Percentiles rank a stretch among this genome's conserved stretches.
Evolutionary conservation across 2,113 vertebrate genomes (phyloP).

Genomic region (Protomyctophum bolini): DNA sequence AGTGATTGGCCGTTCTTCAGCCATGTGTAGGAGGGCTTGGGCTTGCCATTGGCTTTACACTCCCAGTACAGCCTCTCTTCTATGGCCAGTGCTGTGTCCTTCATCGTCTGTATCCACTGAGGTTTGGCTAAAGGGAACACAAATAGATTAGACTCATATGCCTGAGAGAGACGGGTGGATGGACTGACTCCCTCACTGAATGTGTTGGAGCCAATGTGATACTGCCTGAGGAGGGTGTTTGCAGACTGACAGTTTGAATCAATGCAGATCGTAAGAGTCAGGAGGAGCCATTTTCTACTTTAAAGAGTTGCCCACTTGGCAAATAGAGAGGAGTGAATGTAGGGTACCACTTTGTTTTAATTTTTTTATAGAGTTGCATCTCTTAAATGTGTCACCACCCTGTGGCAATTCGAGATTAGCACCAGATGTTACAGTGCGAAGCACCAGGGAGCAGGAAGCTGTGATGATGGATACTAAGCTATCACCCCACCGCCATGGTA

Average conservation of each 20-base stretch:
- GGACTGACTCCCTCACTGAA: slow-evolving; percentile 40
- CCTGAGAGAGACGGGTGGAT: slow-evolving; percentile 20
- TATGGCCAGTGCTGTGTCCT: slow-evolving; percentile 84
- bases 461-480: slow-evolving; percentile 12
- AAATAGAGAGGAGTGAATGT: background rate
- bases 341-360: slow-evolving; percentile 16
- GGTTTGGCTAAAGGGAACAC: slow-evolving; percentile 84
- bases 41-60: slow-evolving; percentile 89
- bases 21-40: slow-evolving; percentile 91
- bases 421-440: slow-evolving; percentile 7
- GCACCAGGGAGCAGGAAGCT: slow-evolving; percentile 20
- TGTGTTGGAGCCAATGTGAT: slow-evolving; percentile 35
- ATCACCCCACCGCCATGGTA: slow-evolving; percentile 17
- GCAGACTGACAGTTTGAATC: slow-evolving; percentile 38
- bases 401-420: slow-evolving; percentile 53
- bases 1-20: slow-evolving; percentile 89
- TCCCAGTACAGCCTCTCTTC: slow-evolving; percentile 89
- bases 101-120: slow-evolving; percentile 90
- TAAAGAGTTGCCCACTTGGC: slow-evolving; percentile 2
- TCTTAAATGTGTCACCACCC: slow-evolving; percentile 56
- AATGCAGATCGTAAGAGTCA: slow-evolving; percentile 16
- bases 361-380: slow-evolving; percentile 35
- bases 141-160: slow-evolving; percentile 35
- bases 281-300: slow-evolving; percentile 27
- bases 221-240: slow-evolving; percentile 28